These are phyloP conservation scores for Blastomussa wellsi DNA, from an alignment of 92 coral and sea anemone species.

Conservation along the genomic window DNA sequence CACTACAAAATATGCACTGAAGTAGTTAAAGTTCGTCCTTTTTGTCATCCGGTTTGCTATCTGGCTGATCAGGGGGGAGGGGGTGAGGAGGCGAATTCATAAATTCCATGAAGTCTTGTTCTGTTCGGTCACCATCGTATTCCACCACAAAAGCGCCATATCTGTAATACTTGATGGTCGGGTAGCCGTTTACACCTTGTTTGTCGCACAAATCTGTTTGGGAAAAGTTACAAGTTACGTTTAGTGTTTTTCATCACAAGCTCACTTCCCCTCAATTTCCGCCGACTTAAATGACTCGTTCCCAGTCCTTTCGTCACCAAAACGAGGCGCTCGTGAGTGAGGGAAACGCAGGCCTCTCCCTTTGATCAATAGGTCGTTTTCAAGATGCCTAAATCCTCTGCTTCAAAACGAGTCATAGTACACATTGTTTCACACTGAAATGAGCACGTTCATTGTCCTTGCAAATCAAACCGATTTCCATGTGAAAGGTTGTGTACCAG, in stretches of 20 bases:
- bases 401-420: too few relatives aligned
- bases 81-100: constrained; percentile 82
- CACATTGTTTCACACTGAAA: too few relatives aligned
- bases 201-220: constrained; percentile 77
- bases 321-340: too few relatives aligned
- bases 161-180: constrained; percentile 86
- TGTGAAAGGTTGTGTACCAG: too few relatives aligned
- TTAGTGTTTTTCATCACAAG: neutral
- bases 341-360: too few relatives aligned
- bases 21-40: constrained; percentile 55
- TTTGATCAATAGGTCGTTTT: too few relatives aligned
- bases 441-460: too few relatives aligned
- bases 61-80: constrained; percentile 54
- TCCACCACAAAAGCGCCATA: constrained; percentile 76
- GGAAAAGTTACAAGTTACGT: neutral
- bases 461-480: too few relatives aligned
- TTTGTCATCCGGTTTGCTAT: constrained; percentile 16
- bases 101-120: constrained; percentile 76
- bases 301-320: neutral
- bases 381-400: too few relatives aligned
- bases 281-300: neutral
- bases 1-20: neutral
- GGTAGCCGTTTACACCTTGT: constrained; percentile 90
- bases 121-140: constrained; percentile 82
- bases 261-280: too few relatives aligned